Percentiles rank a stretch among this genome's conserved stretches.
Evolutionary conservation across 2,888 invertebrate species (phyloP).

Genomic region (Brachypalpus laphriformis): DNA sequence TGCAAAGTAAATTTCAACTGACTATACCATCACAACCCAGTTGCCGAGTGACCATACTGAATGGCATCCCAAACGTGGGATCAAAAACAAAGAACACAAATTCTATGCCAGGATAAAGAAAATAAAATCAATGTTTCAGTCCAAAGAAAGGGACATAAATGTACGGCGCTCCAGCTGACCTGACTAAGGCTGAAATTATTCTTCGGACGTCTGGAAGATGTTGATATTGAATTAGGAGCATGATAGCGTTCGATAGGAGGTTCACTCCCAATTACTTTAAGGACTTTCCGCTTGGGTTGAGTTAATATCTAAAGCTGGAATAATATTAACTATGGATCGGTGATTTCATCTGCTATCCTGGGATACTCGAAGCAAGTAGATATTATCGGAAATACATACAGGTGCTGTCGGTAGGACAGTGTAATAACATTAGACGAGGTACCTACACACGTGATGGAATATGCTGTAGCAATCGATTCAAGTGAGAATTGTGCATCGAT

Average conservation of each 20-base stretch:
- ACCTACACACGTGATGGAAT: background rate
- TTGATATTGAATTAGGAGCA: conserved; percentile 54
- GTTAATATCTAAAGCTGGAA: conserved; percentile 38
- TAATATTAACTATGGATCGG: conserved; percentile 55
- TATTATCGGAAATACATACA: conserved; percentile 6
- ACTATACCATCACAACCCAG: conserved; percentile 36
- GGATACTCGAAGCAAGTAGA: conserved; percentile 1
- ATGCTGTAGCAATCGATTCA: background rate
- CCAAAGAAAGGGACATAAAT: conserved; percentile 12
- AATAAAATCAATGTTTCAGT: conserved; percentile 34
- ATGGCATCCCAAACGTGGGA: conserved; percentile 13
- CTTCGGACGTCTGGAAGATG: conserved; percentile 49
- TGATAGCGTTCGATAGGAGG: conserved; percentile 6
- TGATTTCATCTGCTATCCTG: conserved; percentile 40
- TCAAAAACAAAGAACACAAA: conserved; percentile 7
- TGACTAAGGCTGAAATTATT: conserved; percentile 42
- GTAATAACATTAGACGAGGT: conserved; percentile 11
- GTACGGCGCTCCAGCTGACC: conserved; percentile 4
- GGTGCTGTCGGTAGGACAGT: conserved; percentile 29
- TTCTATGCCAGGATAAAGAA: background rate
- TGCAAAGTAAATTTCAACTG: conserved; percentile 47
- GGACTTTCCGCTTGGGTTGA: conserved; percentile 57
- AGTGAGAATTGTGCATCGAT: background rate
- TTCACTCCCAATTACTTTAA: conserved; percentile 59
- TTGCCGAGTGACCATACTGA: background rate